Evolutionary conservation across 2,113 vertebrate genomes (phyloP), one percentile per base, ranked within the genome.

Genomic region (Gobiocypris rarus): DNA sequence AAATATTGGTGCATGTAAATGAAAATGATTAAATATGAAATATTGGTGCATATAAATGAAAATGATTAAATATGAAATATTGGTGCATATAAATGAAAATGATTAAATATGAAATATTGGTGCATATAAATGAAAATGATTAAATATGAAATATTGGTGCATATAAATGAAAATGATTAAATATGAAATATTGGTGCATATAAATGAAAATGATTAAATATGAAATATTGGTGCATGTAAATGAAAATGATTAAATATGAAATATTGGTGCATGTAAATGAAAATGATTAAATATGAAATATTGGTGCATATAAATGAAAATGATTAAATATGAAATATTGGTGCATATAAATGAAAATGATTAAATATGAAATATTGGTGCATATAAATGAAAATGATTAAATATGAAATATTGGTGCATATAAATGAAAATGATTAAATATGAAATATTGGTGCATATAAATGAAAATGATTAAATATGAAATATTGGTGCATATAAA

Each of bases 21-120:
- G n/a, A n/a, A n/a, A 19, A 54, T 54, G 1, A 54, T 54, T 52
- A 52, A 17, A 17, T 54, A 54, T 19, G 2, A 19, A 54, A 54
- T 19, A 8, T 6, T 54, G 17, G 34, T 34, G 34, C 3, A 31
- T 2, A 31, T 31, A 31, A 31, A 31, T 31, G 31, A 31, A 31
- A 31, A 31, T 31, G 31, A 31, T 3, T 31, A 31, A 31, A 31
- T 3, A 3, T 31, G 1, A 31, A 31, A 34, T 34, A 34, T n/a
- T n/a, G n/a, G n/a, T n/a, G n/a, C n/a, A n/a, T n/a, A n/a, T n/a
- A n/a, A n/a, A n/a, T n/a, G n/a, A 31, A 54, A 11, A 58, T 11
- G 0, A 24, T 8, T 22, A 54, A 15, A 43, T 43, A 43, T 10
- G 4, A 5, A 52, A 4, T 2, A 24, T 6, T 0, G 0, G 0